These are phyloP conservation scores for Forbesichthys papilliferus DNA, from an alignment of 2,113 vertebrate genomes.

Conservation along the genomic window DNA sequence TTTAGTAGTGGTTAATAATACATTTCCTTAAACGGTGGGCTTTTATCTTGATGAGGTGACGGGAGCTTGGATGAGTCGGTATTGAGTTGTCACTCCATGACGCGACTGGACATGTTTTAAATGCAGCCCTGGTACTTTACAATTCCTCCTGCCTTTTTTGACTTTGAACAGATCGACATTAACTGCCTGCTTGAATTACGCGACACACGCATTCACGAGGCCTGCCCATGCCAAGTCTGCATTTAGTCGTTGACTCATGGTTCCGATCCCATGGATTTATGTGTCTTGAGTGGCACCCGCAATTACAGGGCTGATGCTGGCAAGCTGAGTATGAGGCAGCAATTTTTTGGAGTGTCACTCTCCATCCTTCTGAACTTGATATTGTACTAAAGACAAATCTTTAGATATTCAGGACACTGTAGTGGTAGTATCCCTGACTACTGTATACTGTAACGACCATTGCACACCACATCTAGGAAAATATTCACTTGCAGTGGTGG, in stretches of 20 bases:
- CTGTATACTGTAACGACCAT: no score
- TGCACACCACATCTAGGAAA: no score
- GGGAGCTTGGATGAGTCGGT: constrained; percentile 19
- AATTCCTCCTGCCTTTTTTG: constrained; percentile 35
- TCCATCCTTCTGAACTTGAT: no score
- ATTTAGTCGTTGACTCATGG: constrained; percentile 37
- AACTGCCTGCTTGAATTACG: constrained; percentile 50
- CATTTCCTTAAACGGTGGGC: constrained; percentile 35
- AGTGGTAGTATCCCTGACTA: no score
- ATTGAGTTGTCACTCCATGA: constrained; percentile 21
- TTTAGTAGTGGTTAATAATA: constrained; percentile 44
- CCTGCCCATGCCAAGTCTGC: constrained; percentile 32
- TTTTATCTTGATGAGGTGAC: constrained; percentile 22
- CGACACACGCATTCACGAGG: constrained; percentile 1
- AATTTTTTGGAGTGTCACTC: constrained; percentile 25
- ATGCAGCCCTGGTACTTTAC: constrained; percentile 23
- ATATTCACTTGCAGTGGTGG: no score
- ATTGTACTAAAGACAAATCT: no score
- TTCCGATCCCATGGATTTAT: constrained; percentile 41
- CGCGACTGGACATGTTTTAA: constrained; percentile 40
- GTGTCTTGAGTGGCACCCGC: constrained; percentile 21
- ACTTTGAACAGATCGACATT: constrained; percentile 53
- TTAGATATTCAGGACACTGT: no score
- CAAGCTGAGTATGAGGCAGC: constrained; percentile 30
- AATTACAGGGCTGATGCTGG: constrained; percentile 16